Conservation (phyloP, 2,797 vertebrate species). For the Holocentrus rufus region DNA sequence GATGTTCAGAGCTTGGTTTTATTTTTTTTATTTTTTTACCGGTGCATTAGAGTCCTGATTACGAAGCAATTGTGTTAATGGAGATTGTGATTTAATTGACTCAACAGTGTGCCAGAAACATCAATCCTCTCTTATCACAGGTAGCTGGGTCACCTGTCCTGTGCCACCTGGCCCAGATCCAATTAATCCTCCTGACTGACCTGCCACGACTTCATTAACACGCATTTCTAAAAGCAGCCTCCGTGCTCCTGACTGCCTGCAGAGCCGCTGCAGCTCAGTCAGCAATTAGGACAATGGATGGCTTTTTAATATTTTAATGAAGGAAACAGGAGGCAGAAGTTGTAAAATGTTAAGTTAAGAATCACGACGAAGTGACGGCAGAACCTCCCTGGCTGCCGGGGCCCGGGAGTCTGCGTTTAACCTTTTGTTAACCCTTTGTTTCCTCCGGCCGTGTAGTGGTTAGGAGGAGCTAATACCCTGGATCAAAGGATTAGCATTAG, state of each 20-base stretch:
- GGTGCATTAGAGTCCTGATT: slow-evolving; percentile 1
- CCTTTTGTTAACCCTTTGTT: neutral
- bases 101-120: slow-evolving; percentile 28
- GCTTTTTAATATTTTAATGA: slow-evolving; percentile 54
- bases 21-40: too few relatives aligned
- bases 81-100: slow-evolving; percentile 26
- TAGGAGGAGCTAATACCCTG: slow-evolving; percentile 54
- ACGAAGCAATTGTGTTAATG: slow-evolving; percentile 17
- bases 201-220: slow-evolving; percentile 68
- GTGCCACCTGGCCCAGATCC: slow-evolving; percentile 54
- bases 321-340: slow-evolving; percentile 24
- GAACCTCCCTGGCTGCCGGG: neutral
- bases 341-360: slow-evolving; percentile 22
- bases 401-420: slow-evolving; percentile 17
- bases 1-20: too few relatives aligned
- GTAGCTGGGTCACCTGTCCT: slow-evolving; percentile 58
- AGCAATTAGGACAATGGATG: slow-evolving; percentile 37
- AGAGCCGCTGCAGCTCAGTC: neutral
- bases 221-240: slow-evolving; percentile 57
- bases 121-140: slow-evolving; percentile 26
- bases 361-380: slow-evolving; percentile 20
- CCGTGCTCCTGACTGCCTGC: slow-evolving; percentile 38
- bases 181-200: slow-evolving; percentile 72
- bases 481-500: slow-evolving; percentile 76
- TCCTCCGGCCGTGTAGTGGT: slow-evolving; percentile 16